Base-by-base conservation (phyloP, 1,140 invertebrate genomes). In the Yoshiicerus persimilis region DNA sequence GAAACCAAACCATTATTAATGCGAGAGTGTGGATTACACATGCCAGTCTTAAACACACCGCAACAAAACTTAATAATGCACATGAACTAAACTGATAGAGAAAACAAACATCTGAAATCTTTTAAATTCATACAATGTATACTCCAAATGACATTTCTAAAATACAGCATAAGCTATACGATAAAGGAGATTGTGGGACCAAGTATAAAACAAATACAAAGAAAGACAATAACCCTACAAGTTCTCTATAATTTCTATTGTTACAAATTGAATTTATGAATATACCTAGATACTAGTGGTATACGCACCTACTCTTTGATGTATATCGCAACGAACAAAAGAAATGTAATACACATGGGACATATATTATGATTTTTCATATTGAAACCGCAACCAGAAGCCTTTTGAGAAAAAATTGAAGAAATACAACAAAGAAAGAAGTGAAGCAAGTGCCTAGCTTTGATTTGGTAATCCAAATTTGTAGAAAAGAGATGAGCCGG, bases 21-120 rank as follows among this genome's bases (percentile, higher is more conserved):
- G 75, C 75, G 75, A 80, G 75, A 80, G 75, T 80, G 75, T 80
- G 32, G 75, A 80, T 80, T 80, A 80, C 75, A 80, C 32, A 36
- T 36, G 32, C 47, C 47, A 56, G 47, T n/a, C 47, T n/a, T 56
- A 56, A 56, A 80, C 32, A 80, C 32, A 38, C 75, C 75, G 16
- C 75, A 80, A 80, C 32, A 16, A 20, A 80, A 80, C 23, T n/a
- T 23, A 38, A n/a, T n/a, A n/a, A 10, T 23, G 11, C 38, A 36
- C 34, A 80, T 70, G 27, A 25, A 56, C 47, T n/a, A 56, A 56
- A 16, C 47, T 4, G 47, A n/a, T n/a, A 16, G 16, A 56, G 47
- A 56, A 56, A 56, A n/a, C 47, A 56, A 56, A 56, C 16, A 56
- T 70, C 10, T 70, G 64, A 25, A 70, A 70, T n/a, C 11, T 70